A percentile compares a stretch with the other conserved stretches of the same genome.
Evolutionary conservation across 2,113 vertebrate species (phyloP).

Genomic region (Sapajus apella): DNA sequence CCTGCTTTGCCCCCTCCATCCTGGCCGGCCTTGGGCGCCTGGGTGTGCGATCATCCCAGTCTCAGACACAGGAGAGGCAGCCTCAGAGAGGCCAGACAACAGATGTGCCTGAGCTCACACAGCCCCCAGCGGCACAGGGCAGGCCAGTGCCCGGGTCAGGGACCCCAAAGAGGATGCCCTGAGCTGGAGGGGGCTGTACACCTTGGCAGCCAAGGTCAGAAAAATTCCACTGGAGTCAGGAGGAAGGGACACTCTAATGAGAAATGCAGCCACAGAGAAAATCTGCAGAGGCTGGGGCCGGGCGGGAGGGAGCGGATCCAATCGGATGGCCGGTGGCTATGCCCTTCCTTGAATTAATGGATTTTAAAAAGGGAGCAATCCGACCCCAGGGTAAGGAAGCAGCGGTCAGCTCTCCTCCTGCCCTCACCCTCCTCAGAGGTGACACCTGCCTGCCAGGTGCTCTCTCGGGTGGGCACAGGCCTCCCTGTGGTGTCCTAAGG

Average conservation of each 20-base stretch:
- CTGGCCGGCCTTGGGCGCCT: not conserved
- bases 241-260: not conserved
- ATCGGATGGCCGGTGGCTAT: rapidly evolving
- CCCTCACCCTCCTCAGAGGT: rapidly evolving
- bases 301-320: not conserved
- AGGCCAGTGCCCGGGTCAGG: not conserved
- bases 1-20: rapidly evolving
- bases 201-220: not conserved
- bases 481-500: rapidly evolving
- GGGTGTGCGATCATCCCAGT: rapidly evolving
- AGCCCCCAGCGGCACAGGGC: not conserved
- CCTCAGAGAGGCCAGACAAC: rapidly evolving
- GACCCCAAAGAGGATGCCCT: not conserved
- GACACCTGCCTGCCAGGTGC: not conserved
- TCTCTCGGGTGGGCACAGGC: rapidly evolving
- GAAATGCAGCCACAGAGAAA: not conserved
- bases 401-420: not conserved
- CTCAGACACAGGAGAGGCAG: not conserved
- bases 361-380: not conserved
- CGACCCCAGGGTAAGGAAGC: not conserved
- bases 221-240: not conserved
- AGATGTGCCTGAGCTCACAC: rapidly evolving
- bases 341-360: not conserved
- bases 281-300: rapidly evolving
- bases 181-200: rapidly evolving